Evolutionary conservation across 2,113 vertebrate species (phyloP).

Genomic region (Paradisaea rubra): DNA sequence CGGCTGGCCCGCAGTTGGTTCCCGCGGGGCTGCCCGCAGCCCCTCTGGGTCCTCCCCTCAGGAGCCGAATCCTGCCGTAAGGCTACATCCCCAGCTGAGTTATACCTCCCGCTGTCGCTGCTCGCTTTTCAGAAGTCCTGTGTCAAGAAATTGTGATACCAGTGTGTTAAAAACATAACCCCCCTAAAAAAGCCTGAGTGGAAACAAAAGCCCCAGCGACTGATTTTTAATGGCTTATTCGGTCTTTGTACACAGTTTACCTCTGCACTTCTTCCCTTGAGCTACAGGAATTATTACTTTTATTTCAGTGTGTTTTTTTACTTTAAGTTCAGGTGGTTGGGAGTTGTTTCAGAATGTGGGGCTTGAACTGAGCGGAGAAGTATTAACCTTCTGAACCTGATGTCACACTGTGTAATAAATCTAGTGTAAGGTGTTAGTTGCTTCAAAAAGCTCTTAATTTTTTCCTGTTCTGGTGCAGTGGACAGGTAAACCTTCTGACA

Average conservation of each 20-base stretch:
- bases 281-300: rapidly evolving
- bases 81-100: background rate
- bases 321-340: background rate
- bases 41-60: background rate
- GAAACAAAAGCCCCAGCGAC: background rate
- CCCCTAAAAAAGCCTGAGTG: background rate
- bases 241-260: rapidly evolving
- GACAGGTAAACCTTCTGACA: background rate
- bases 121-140: background rate
- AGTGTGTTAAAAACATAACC: rapidly evolving
- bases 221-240: rapidly evolving
- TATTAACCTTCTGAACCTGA: background rate
- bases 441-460: background rate
- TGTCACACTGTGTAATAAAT: background rate
- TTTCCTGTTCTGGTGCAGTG: background rate
- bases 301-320: background rate
- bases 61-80: background rate
- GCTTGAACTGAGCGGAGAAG: background rate
- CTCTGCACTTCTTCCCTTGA: background rate
- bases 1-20: too few relatives aligned
- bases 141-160: background rate
- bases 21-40: too few relatives aligned
- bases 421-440: background rate
- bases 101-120: too few relatives aligned
- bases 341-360: background rate